Conservation (phyloP, 2,888 invertebrate species). For the Cheilosia variabilis region DNA sequence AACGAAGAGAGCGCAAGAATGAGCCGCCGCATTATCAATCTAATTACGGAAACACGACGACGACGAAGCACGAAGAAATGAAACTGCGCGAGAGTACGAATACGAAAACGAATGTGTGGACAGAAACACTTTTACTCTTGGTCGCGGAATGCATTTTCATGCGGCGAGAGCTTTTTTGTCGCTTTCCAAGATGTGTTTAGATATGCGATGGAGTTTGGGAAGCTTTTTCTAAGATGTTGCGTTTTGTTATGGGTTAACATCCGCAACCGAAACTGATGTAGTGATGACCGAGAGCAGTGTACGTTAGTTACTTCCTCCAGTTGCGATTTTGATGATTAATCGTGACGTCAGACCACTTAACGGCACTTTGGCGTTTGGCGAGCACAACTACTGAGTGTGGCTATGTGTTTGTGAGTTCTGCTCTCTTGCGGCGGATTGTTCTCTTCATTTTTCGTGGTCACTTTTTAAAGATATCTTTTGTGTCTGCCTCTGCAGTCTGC, state of each 20-base stretch:
- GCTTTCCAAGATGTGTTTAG: conserved; percentile 14
- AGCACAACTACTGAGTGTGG: background rate
- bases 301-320: conserved; percentile 71
- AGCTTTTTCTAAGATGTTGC: conserved; percentile 55
- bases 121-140: conserved; percentile 74
- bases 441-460: conserved; percentile 30
- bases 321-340: conserved; percentile 57
- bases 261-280: conserved; percentile 58
- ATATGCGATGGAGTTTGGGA: background rate
- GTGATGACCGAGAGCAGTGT: conserved; percentile 59
- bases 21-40: conserved; percentile 56
- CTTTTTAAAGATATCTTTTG: conserved; percentile 23
- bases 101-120: background rate
- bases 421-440: conserved; percentile 32
- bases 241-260: conserved; percentile 70
- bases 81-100: conserved; percentile 5
- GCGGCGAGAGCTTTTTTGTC: conserved; percentile 19
- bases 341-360: conserved; percentile 67
- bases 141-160: conserved; percentile 67
- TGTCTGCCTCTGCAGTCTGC: background rate
- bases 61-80: conserved; percentile 16
- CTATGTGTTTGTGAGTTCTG: conserved; percentile 15
- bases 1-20: conserved; percentile 36
- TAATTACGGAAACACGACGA: conserved; percentile 70
- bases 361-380: conserved; percentile 51